Percentiles rank a stretch among this genome's conserved stretches.
phyloP scores from a whole-genome alignment of 92 coral and sea anemone species.

The Siderastrea radians region DNA sequence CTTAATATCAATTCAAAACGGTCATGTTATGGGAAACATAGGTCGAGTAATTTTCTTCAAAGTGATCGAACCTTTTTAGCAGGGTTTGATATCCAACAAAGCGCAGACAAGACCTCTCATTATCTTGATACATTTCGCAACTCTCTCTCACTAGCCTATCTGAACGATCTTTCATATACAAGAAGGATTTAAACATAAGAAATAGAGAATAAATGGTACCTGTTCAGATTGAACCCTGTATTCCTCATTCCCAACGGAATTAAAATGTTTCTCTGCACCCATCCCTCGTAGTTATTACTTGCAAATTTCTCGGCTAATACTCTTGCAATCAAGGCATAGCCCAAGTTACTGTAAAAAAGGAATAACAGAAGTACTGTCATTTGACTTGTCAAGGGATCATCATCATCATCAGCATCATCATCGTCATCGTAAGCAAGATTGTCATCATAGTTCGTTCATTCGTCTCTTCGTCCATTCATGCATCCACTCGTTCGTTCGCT shows the following conservation, averaged over 20 bases:
- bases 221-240: conserved; percentile 79
- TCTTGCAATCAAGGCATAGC: conserved; percentile 88
- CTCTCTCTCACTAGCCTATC: background rate
- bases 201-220: conserved; percentile 42
- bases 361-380: background rate
- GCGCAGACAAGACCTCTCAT: too few relatives aligned
- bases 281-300: conserved; percentile 75
- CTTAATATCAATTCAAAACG: too few relatives aligned
- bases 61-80: too few relatives aligned
- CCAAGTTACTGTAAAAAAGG: conserved; percentile 79
- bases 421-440: background rate
- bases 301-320: conserved; percentile 89
- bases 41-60: background rate
- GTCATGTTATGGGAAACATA: background rate
- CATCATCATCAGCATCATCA: background rate
- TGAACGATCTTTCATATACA: too few relatives aligned
- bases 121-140: too few relatives aligned
- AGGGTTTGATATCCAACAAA: too few relatives aligned
- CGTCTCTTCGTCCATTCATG: background rate
- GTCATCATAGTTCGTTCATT: background rate
- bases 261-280: conserved; percentile 83
- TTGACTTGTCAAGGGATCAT: too few relatives aligned
- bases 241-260: conserved; percentile 86
- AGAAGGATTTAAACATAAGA: background rate
- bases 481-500: background rate